phyloP scores from a whole-genome alignment of 2,113 vertebrate species.

The Corythornis madagascariensis region DNA sequence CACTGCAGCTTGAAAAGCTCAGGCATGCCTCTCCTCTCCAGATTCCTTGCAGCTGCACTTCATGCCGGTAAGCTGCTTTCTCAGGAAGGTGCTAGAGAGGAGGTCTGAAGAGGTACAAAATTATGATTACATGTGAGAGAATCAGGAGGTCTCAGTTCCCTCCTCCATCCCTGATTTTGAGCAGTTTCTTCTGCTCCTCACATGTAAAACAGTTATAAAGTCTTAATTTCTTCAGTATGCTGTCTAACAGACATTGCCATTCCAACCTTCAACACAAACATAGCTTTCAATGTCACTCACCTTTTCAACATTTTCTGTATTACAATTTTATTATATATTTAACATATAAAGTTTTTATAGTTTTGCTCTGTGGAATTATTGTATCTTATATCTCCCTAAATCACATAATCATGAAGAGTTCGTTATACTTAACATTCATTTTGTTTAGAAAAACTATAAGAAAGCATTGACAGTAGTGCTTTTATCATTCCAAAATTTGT shows the following conservation, averaged over 20 bases:
- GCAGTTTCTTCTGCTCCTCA: background rate
- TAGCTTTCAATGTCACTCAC: background rate
- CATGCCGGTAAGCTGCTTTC: background rate
- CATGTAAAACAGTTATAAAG: background rate
- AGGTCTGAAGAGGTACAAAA: background rate
- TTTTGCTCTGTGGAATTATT: background rate
- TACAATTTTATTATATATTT: background rate
- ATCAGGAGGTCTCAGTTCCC: background rate
- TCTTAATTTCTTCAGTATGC: background rate
- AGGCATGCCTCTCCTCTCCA: background rate
- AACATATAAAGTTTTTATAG: background rate
- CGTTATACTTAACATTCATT: background rate
- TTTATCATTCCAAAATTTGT: background rate
- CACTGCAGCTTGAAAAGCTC: background rate
- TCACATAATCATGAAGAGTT: background rate
- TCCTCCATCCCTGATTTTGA: accelerated
- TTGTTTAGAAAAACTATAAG: background rate
- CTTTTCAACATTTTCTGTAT: background rate
- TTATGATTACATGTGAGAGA: background rate
- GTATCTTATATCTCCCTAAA: background rate
- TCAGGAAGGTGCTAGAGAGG: background rate
- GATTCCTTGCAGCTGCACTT: background rate
- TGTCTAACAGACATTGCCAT: background rate
- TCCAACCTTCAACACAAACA: background rate
- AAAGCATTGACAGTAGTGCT: background rate